These are phyloP conservation scores for Spodoptera frugiperda DNA, from an alignment of 1,140 invertebrate species.

Conservation along the genomic window DNA sequence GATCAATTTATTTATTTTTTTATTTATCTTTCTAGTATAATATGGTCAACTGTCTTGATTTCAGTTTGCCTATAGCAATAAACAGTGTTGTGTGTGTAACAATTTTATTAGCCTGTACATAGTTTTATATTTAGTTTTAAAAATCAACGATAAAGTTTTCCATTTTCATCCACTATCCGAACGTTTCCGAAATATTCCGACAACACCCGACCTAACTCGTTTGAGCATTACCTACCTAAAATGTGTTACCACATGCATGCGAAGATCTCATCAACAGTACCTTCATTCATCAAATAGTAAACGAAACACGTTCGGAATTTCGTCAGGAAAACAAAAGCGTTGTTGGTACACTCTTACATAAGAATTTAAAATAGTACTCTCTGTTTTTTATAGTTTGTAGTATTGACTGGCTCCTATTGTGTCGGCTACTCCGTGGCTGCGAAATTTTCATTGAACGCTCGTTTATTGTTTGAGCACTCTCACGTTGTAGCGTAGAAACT, in stretches of 20 bases:
- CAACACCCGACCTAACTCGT: no score
- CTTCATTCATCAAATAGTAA: not conserved
- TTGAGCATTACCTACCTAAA: not conserved
- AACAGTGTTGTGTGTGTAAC: no score
- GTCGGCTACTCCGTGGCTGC: slow-evolving; percentile 3
- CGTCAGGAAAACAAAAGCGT: slow-evolving; percentile 21
- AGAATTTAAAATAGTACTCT: slow-evolving; percentile 21
- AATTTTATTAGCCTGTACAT: no score
- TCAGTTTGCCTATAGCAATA: no score
- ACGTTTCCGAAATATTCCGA: no score
- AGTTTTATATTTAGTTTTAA: no score
- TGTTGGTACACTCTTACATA: slow-evolving; percentile 14
- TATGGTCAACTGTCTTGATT: no score
- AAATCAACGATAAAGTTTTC: no score
- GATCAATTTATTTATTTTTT: no score
- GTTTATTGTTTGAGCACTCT: slow-evolving; percentile 19
- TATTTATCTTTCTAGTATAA: no score
- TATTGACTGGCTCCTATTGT: slow-evolving; percentile 6
- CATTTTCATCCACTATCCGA: no score
- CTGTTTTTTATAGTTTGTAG: slow-evolving; percentile 10
- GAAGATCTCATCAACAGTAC: not conserved
- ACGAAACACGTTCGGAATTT: slow-evolving; percentile 9
- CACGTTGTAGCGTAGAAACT: slow-evolving; percentile 9
- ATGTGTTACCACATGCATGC: not conserved
- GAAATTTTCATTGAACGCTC: slow-evolving; percentile 16